phyloP scores from a whole-genome alignment of 2,888 invertebrate species.

The Ectemnius cavifrons region DNA sequence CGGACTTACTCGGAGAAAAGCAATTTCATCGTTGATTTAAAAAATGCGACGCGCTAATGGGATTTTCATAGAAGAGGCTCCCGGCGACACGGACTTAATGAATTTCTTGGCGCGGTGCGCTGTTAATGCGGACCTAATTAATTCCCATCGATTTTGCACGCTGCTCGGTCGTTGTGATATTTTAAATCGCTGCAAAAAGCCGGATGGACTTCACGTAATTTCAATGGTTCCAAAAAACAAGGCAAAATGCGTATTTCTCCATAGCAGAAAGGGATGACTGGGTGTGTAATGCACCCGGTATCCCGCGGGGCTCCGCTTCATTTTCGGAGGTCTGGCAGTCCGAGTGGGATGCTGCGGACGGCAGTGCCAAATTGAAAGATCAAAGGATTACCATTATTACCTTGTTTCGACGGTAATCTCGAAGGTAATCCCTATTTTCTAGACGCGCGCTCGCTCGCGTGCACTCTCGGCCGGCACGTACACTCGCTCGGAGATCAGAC shows the following conservation, averaged over 20 bases:
- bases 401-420: constrained; percentile 39
- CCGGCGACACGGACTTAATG: neutral
- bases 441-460: constrained; percentile 7
- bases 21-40: constrained; percentile 8
- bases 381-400: constrained; percentile 64
- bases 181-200: too few species aligned
- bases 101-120: neutral
- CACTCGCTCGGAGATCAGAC: neutral
- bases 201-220: too few species aligned
- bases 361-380: constrained; percentile 70
- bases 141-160: constrained; percentile 2
- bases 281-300: too few species aligned
- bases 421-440: constrained; percentile 37
- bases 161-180: too few species aligned
- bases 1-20: neutral
- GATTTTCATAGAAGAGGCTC: constrained; percentile 1
- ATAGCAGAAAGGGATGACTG: too few species aligned
- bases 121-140: neutral
- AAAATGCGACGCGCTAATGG: constrained; percentile 5
- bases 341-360: constrained; percentile 32
- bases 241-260: too few species aligned
- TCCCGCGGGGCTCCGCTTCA: constrained; percentile 27
- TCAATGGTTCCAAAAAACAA: too few species aligned
- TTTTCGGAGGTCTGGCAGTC: constrained; percentile 10
- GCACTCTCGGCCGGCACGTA: too few species aligned